Conservation (phyloP, 1,140 invertebrate species). For the Penaeus indicus region DNA sequence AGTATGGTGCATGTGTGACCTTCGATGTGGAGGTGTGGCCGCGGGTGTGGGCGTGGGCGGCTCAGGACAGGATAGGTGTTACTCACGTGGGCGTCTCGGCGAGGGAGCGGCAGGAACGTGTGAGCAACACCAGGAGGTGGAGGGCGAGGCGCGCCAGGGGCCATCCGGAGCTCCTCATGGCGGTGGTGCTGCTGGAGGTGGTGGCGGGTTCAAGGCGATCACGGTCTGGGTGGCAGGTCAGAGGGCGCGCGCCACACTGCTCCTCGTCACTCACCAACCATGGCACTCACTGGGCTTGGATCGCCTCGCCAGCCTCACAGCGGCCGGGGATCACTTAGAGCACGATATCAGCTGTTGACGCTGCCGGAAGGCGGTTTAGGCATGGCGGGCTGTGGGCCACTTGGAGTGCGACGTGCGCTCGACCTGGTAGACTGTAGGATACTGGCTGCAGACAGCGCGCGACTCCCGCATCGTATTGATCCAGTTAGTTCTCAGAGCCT, state of each 20-base stretch:
- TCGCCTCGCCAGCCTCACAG: conserved; percentile 54
- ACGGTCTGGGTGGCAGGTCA: conserved; percentile 5
- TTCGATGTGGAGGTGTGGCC: conserved; percentile 17
- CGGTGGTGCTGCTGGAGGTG: conserved; percentile 43
- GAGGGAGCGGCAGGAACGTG: conserved; percentile 56
- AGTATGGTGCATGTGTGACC: background rate
- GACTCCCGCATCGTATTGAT: conserved; percentile 40
- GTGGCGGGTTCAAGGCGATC: conserved; percentile 44
- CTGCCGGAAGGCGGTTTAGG: conserved; percentile 46
- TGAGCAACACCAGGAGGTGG: conserved; percentile 55
- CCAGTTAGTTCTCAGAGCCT: background rate
- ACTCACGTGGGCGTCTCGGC: conserved; percentile 57
- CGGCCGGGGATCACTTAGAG: conserved; percentile 51
- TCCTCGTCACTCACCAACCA: conserved; percentile 58
- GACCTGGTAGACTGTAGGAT: conserved; percentile 43
- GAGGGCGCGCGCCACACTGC: conserved; percentile 45
- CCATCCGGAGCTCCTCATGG: conserved; percentile 59
- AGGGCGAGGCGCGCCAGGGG: conserved; percentile 59
- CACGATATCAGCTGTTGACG: conserved; percentile 55
- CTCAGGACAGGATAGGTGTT: background rate
- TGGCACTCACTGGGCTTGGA: conserved; percentile 47
- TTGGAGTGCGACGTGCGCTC: conserved; percentile 49
- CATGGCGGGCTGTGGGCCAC: conserved; percentile 56
- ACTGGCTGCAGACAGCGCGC: conserved; percentile 39
- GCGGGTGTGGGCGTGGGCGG: conserved; percentile 36